Conservation (phyloP, 2,888 invertebrate species). For the Tachina fera region DNA sequence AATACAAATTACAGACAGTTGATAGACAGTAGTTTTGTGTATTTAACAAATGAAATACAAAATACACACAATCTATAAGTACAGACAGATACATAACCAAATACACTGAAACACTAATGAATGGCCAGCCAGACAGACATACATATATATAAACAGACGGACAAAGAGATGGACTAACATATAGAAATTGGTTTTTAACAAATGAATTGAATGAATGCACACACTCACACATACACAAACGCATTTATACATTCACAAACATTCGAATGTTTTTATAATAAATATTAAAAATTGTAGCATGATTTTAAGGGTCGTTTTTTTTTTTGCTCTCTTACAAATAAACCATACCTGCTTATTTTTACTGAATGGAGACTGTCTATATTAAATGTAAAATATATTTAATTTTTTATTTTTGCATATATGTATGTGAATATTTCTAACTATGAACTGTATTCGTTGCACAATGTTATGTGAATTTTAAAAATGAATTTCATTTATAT, state of each 20-base stretch:
- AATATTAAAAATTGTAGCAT: conserved; percentile 10
- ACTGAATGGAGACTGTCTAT: conserved; percentile 49
- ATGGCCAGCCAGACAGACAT: conserved; percentile 59
- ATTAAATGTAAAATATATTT: conserved; percentile 19
- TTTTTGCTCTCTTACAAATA: conserved; percentile 8
- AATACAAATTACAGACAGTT: conserved; percentile 76
- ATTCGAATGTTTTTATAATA: conserved; percentile 6
- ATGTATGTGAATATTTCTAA: not conserved
- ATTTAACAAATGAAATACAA: conserved; percentile 66
- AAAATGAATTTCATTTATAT: conserved; percentile 6
- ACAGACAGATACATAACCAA: conserved; percentile 15
- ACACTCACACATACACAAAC: not conserved
- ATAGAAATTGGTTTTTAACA: conserved; percentile 65
- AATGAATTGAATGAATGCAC: conserved; percentile 55
- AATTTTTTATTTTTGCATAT: not conserved
- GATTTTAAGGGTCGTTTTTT: conserved; percentile 11
- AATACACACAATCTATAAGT: conserved; percentile 33
- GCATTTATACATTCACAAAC: not conserved
- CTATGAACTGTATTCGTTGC: not conserved
- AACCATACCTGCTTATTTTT: conserved; percentile 52
- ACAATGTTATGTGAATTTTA: conserved; percentile 12
- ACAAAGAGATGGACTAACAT: conserved; percentile 39
- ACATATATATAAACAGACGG: not conserved
- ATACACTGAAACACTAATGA: conserved; percentile 62
- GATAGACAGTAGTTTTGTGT: conserved; percentile 77